Evolutionary conservation across 2,797 vertebrate genomes (phyloP).

Genomic region (Pipistrellus kuhlii): DNA sequence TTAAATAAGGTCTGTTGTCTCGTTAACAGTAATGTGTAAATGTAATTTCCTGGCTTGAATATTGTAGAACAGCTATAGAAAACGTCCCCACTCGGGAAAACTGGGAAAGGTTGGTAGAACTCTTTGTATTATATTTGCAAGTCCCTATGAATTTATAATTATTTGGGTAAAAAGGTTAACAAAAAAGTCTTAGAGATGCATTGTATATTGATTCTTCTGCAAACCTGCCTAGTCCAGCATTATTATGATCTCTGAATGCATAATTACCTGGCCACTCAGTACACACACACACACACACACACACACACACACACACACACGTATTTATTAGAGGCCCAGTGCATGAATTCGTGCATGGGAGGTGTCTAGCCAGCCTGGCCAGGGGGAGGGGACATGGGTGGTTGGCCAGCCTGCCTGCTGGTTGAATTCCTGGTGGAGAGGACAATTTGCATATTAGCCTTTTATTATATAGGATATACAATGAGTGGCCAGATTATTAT

Average conservation of each 20-base stretch:
- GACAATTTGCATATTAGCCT: too few relatives aligned
- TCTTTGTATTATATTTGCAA: neutral
- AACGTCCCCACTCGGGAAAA: neutral
- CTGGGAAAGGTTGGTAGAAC: neutral
- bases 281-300: too few relatives aligned
- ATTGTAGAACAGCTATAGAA: neutral
- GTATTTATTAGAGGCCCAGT: too few relatives aligned
- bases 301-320: too few relatives aligned
- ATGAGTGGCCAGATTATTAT: too few relatives aligned
- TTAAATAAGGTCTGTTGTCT: neutral
- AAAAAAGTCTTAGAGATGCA: slow-evolving; percentile 11
- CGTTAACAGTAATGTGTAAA: neutral
- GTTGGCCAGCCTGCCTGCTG: too few relatives aligned
- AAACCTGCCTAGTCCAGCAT: neutral
- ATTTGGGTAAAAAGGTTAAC: neutral
- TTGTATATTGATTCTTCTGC: slow-evolving; percentile 13
- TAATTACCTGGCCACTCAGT: too few relatives aligned
- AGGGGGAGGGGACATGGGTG: too few relatives aligned
- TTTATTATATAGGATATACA: too few relatives aligned
- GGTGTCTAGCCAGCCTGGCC: too few relatives aligned
- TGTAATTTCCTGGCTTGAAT: slow-evolving; percentile 31
- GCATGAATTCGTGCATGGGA: too few relatives aligned
- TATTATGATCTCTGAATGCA: neutral
- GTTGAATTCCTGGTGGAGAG: too few relatives aligned
- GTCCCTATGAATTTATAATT: neutral